These are phyloP conservation scores for Decapterus maruadsi DNA, from an alignment of 2,797 vertebrate genomes.

Conservation along the genomic window DNA sequence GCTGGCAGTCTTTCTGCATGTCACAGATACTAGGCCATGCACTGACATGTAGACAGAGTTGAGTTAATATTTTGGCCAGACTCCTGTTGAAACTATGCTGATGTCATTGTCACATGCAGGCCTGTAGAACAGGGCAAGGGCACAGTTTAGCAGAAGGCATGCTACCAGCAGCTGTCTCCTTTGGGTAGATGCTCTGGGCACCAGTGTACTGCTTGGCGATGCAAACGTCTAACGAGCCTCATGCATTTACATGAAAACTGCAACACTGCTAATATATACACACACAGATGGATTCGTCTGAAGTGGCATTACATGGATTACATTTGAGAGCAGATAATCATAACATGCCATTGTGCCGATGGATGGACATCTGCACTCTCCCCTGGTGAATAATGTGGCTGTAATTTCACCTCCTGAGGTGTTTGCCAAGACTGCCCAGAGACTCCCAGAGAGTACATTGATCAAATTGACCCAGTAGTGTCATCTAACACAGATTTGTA, in stretches of 20 bases:
- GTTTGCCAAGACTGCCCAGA: slow-evolving; percentile 50
- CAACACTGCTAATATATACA: slow-evolving; percentile 36
- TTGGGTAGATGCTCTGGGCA: slow-evolving; percentile 37
- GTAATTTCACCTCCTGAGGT: slow-evolving; percentile 51
- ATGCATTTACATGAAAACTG: slow-evolving; percentile 37
- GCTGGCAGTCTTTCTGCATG: slow-evolving; percentile 5
- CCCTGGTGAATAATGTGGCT: slow-evolving; percentile 30
- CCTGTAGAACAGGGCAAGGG: slow-evolving; percentile 31
- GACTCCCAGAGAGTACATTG: slow-evolving; percentile 40
- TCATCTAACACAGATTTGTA: slow-evolving; percentile 33
- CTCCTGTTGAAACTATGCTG: slow-evolving; percentile 34
- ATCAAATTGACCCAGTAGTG: slow-evolving; percentile 64
- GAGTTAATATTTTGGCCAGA: slow-evolving; percentile 39
- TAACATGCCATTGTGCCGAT: slow-evolving; percentile 53
- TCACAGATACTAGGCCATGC: slow-evolving; percentile 19
- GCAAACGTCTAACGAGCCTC: slow-evolving; percentile 45
- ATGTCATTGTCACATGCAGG: slow-evolving; percentile 47
- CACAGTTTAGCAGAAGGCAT: slow-evolving; percentile 37
- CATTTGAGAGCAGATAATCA: slow-evolving; percentile 44
- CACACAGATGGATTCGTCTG: slow-evolving; percentile 9
- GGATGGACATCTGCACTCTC: slow-evolving; percentile 31
- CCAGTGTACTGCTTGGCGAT: slow-evolving; percentile 48
- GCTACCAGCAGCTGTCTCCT: slow-evolving; percentile 73
- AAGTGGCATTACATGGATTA: slow-evolving; percentile 45
- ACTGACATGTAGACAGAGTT: slow-evolving; percentile 11